Base-by-base conservation (phyloP, 2,888 invertebrate species). In the Hermaeophaga mercurialis region DNA sequence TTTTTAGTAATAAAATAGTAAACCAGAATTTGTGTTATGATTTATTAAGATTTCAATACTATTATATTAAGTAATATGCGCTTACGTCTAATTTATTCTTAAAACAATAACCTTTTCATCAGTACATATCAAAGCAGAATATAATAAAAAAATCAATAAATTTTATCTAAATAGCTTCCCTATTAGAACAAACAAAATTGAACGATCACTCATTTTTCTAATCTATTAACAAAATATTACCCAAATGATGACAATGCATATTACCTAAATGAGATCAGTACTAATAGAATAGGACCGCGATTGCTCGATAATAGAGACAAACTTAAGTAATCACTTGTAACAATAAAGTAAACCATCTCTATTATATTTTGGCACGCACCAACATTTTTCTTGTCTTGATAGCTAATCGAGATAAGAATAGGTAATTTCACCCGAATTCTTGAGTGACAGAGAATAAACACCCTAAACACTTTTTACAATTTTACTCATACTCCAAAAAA, bases 311-410 rank as follows among this genome's bases (percentile, higher is more conserved):
- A 45, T 53, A 53, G 39, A 45, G 53, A 53, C 53, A 45, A 53
- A 53, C 45, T 52, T 44, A 18, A 52, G 33, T 53, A 45, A 53
- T 45, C 53, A 53, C 45, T 26, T 19, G 28, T 38, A 22, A 45
- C 44, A 53, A 38, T 19, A 34, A 28, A 34, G 45, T 45, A 53
- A 53, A 53, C 53, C 45, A 38, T 44, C 45, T 45, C 26, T 45
- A 45, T 53, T 45, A 53, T 24, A 45, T 26, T 52, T n/a, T 47
- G 41, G 39, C 55, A 52, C 55, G 55, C 58, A 52, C 50, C 24
- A 44, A 47, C 60, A 54, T 60, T 60, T 60, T 60, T 54, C 60
- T 56, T 54, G 49, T 57, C 54, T 41, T 54, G 60, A 60, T 56
- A 54, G 60, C 34, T 57, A 50, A 60, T 59, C 56, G 54, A 53